Percentiles rank a stretch among this genome's conserved stretches.
Evolutionary conservation across 2,113 vertebrate genomes (phyloP).

Genomic region (Emydocephalus ijimae): DNA sequence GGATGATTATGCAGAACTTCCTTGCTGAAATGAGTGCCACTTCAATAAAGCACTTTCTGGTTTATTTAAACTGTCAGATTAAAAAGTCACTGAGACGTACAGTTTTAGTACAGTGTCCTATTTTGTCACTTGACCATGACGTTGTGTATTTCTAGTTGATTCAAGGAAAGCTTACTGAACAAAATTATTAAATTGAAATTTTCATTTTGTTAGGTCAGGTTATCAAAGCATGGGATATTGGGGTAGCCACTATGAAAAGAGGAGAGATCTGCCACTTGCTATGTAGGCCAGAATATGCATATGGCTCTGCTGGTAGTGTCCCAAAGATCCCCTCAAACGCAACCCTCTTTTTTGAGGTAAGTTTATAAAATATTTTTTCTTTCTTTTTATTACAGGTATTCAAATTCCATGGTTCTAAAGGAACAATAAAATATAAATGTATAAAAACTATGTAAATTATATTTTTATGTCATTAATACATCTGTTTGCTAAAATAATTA

Average conservation of each 20-base stretch:
- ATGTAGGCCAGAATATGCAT: conserved; percentile 89
- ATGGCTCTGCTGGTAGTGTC: conserved; percentile 82
- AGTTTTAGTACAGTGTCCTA: not conserved
- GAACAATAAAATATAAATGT: not conserved
- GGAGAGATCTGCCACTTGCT: conserved; percentile 87
- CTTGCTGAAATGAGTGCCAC: not conserved
- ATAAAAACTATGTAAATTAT: not conserved
- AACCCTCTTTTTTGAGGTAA: conserved; percentile 86
- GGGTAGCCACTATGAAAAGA: conserved; percentile 87
- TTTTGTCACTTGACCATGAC: not conserved
- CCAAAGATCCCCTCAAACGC: conserved; percentile 89
- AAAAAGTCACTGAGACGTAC: not conserved
- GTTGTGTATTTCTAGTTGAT: not conserved
- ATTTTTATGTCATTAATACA: not conserved
- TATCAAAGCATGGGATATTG: conserved; percentile 93
- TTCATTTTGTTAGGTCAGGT: conserved; percentile 81
- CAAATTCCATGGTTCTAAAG: not conserved
- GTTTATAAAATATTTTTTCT: conserved; percentile 43
- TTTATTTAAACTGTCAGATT: not conserved
- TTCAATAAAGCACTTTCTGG: not conserved
- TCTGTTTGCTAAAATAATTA: not conserved
- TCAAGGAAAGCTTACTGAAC: not conserved
- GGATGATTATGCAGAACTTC: not conserved
- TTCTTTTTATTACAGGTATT: not conserved
- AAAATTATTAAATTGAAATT: conserved; percentile 13